Base-by-base conservation (phyloP, 2,113 vertebrate species). In the Cisticola juncidis region DNA sequence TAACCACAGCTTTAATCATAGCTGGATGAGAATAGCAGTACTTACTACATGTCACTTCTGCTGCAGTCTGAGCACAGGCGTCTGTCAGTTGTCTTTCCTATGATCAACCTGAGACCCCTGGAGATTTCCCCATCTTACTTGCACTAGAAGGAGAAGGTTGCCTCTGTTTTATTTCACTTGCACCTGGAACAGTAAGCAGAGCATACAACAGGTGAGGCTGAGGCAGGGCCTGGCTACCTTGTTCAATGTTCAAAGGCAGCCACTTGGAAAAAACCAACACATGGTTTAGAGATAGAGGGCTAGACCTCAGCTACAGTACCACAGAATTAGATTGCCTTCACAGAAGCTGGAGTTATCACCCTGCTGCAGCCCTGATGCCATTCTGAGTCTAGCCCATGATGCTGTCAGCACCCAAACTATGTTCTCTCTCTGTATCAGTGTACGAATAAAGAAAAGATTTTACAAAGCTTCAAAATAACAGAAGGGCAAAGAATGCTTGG, bases 281-380 rank as follows among this genome's bases (percentile, higher is more conserved):
- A 38, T 15, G 20, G 18, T 64, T 93, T 31, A 73, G 62, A 90
- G 88, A 94, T 24, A 81, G 64, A 90, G 76, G 64, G 56, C 56
- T 86, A 93, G 68, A 90, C 69, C n/a, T 96, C 78, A 86, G 47
- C 28, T 86, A 48, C 40, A 81, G 40, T 56, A 81, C 79, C 77
- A 80, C 72, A 96, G 91, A 93, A 90, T 78, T 80, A 93, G 82
- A 88, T 91, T 92, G 88, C 40, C 57, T 84, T 31, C 56, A 71
- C 17, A 23, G 92, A 88, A 90, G 21, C 68, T 70, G 60, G 56
- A 92, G 36, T 86, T 83, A 74, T 40, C 88, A 70, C 60, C 40
- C 38, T 85, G 80, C 81, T 1, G 0, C 88, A 95, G 40, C 5
- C 0, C 1, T 60, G 65, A 68, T 74, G 65, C 69, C 87, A 36